Percentiles rank a stretch among this genome's conserved stretches.
Evolutionary conservation across 2,797 vertebrate species (phyloP).

Genomic region (Sebastes flavidus): DNA sequence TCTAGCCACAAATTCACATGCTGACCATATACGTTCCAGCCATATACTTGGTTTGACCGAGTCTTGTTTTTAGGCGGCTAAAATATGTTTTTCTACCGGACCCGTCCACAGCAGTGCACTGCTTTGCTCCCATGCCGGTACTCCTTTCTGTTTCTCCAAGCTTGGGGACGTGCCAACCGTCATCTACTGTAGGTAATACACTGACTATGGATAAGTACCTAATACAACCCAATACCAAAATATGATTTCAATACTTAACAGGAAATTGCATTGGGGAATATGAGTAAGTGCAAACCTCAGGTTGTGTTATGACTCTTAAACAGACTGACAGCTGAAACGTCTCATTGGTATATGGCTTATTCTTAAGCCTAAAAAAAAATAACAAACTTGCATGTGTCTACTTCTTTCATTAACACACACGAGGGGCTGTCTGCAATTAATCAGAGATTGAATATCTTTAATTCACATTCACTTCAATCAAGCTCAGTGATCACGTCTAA

Average conservation of each 20-base stretch:
- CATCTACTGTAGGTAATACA: neutral
- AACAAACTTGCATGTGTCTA: neutral
- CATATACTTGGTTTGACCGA: too few relatives aligned
- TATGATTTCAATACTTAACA: neutral
- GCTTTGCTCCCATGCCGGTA: neutral
- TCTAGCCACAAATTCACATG: too few relatives aligned
- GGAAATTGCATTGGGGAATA: slow-evolving; percentile 39
- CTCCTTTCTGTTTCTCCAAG: neutral
- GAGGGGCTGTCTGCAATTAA: neutral
- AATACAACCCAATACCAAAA: neutral
- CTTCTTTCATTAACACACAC: slow-evolving; percentile 15
- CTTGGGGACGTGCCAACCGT: neutral
- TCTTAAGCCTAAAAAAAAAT: neutral
- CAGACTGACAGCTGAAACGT: slow-evolving; percentile 6
- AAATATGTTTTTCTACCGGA: too few relatives aligned
- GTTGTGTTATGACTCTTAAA: slow-evolving; percentile 2
- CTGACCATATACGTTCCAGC: too few relatives aligned
- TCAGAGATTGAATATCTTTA: slow-evolving; percentile 31
- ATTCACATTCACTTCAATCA: slow-evolving; percentile 25
- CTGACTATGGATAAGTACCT: neutral
- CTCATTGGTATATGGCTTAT: neutral
- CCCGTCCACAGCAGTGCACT: too few relatives aligned
- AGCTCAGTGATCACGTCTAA: slow-evolving; percentile 28
- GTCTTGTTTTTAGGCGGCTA: too few relatives aligned
- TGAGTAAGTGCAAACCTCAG: neutral